phyloP scores from a whole-genome alignment of 2,797 vertebrate species.

The Clarias fuscus region DNA sequence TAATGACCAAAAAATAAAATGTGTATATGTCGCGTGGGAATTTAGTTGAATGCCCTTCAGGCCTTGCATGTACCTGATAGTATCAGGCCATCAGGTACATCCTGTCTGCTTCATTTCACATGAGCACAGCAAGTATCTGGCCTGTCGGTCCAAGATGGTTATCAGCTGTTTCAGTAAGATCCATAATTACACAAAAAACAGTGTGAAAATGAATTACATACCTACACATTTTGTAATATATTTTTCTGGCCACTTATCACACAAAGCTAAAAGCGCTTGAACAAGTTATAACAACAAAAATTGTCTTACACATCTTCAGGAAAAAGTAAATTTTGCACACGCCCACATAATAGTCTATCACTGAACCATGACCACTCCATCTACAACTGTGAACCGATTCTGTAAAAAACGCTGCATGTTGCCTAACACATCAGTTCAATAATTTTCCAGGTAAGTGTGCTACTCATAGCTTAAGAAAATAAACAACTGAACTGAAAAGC shows the following conservation, averaged over 20 bases:
- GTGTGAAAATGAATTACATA: constrained; percentile 34
- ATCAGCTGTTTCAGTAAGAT: constrained; percentile 49
- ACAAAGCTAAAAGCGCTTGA: constrained; percentile 47
- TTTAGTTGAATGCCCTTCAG: constrained; percentile 34
- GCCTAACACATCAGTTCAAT: constrained; percentile 21
- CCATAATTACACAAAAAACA: constrained; percentile 42
- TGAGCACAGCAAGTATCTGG: constrained; percentile 40
- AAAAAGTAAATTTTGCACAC: constrained; percentile 49
- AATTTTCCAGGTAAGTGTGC: constrained; percentile 24
- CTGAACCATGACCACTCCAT: constrained; percentile 57
- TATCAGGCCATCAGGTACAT: constrained; percentile 47
- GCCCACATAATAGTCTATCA: constrained; percentile 50
- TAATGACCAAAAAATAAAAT: not conserved
- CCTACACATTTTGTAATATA: constrained; percentile 30
- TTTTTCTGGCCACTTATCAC: constrained; percentile 35
- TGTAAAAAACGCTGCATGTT: not conserved
- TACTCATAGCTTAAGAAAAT: constrained; percentile 6
- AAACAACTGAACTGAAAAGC: constrained; percentile 15
- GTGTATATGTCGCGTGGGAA: constrained; percentile 9
- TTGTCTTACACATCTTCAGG: constrained; percentile 14
- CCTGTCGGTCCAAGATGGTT: constrained; percentile 42
- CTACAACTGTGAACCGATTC: constrained; percentile 33
- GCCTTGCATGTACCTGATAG: constrained; percentile 21
- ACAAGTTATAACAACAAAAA: constrained; percentile 53
- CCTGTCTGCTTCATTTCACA: constrained; percentile 51